Evolutionary conservation across 1,140 invertebrate genomes (phyloP).

Genomic region (Mya arenaria): DNA sequence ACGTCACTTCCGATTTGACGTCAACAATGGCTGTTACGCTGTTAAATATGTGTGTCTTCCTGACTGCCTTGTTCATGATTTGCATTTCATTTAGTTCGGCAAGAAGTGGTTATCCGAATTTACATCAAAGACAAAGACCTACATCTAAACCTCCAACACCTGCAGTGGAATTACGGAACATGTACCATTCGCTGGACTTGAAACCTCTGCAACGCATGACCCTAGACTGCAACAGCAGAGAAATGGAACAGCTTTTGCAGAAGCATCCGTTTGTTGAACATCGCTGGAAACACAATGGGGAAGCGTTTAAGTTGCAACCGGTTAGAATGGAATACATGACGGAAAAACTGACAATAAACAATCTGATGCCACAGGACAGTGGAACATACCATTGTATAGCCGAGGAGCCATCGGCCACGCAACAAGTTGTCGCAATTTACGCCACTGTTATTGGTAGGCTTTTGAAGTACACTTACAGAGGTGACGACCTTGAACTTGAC

Average conservation of each 20-base stretch:
- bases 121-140: no score
- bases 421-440: conserved; percentile 25
- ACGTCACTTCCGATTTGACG: no score
- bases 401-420: background rate
- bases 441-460: conserved; percentile 14
- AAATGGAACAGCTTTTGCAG: background rate
- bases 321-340: conserved; percentile 22
- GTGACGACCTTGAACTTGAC: conserved; percentile 1
- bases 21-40: no score
- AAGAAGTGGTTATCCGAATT: no score
- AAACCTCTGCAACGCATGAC: conserved; percentile 29
- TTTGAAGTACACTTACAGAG: background rate
- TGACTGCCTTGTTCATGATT: no score
- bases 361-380: conserved; percentile 29
- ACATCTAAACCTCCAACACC: no score
- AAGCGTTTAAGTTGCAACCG: conserved; percentile 27
- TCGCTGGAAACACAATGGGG: conserved; percentile 45
- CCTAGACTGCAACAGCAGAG: conserved; percentile 11
- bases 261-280: conserved; percentile 20
- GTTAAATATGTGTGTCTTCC: no score
- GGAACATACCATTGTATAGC: conserved; percentile 32
- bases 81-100: no score
- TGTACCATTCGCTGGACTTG: background rate
- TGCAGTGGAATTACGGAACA: background rate
- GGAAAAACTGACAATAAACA: conserved; percentile 33